Evolutionary conservation across 2,797 vertebrate genomes (phyloP).

Genomic region (Nyctalus aviator): DNA sequence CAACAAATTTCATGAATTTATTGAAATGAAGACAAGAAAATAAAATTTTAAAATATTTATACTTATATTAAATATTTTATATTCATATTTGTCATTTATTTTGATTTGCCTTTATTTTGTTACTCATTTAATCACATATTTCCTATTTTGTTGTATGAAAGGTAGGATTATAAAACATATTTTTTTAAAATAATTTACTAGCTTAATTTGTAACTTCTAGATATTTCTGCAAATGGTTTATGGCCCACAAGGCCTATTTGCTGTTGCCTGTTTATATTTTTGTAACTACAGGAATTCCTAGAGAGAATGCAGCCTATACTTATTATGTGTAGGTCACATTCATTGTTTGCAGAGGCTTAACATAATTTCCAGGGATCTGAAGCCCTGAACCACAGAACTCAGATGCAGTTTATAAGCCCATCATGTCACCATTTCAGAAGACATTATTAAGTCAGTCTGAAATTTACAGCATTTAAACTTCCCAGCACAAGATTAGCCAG

Average conservation of each 20-base stretch:
- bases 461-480: background rate
- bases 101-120: background rate
- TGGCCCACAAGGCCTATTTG: background rate
- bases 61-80: conserved; percentile 2
- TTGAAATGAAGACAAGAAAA: conserved; percentile 21
- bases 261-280: background rate
- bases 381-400: background rate
- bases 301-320: background rate
- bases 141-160: conserved; percentile 20
- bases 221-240: background rate
- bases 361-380: background rate
- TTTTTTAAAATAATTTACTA: conserved; percentile 28
- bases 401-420: background rate
- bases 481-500: background rate
- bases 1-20: conserved; percentile 7
- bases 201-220: conserved; percentile 6
- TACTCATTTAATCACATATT: background rate
- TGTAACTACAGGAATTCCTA: background rate
- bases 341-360: background rate
- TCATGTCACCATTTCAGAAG: background rate
- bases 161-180: background rate
- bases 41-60: conserved; percentile 15
- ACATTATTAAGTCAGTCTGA: background rate
- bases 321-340: background rate
- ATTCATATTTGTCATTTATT: background rate